Conservation (phyloP, 2,797 vertebrate species). For the Strix occidentalis region DNA sequence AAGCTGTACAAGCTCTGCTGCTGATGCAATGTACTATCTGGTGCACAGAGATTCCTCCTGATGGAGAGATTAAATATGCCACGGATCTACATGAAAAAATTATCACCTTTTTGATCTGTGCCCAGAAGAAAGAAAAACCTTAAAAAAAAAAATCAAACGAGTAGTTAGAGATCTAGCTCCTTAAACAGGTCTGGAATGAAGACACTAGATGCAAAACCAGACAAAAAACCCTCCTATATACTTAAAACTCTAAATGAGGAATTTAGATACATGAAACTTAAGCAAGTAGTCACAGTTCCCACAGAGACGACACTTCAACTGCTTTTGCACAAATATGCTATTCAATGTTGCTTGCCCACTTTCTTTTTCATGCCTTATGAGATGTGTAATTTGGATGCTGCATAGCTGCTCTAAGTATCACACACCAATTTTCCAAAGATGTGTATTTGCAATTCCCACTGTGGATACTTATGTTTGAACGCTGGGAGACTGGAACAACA, state of each 20-base stretch:
- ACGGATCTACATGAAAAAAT: not conserved
- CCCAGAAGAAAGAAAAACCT: not conserved
- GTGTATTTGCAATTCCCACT: slow-evolving; percentile 46
- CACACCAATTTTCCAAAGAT: slow-evolving; percentile 2
- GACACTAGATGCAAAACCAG: not conserved
- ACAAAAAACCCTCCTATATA: not conserved
- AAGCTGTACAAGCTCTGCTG: not conserved
- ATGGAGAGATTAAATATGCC: not conserved
- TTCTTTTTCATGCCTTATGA: slow-evolving; percentile 47
- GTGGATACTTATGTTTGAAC: slow-evolving; percentile 43
- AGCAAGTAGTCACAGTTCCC: slow-evolving; percentile 29
- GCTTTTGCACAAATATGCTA: slow-evolving; percentile 37
- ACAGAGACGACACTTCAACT: slow-evolving; percentile 46
- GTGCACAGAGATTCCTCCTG: not conserved
- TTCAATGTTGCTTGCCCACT: slow-evolving; percentile 53
- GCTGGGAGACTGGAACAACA: slow-evolving; percentile 14
- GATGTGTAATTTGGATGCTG: slow-evolving; percentile 40
- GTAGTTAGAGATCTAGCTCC: not conserved
- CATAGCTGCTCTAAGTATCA: slow-evolving; percentile 25
- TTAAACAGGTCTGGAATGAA: not conserved
- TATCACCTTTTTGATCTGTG: not conserved
- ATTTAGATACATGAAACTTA: not conserved
- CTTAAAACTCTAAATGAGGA: not conserved
- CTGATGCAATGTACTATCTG: not conserved
- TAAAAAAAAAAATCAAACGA: not conserved